A percentile compares a stretch with the other conserved stretches of the same genome.
phyloP scores from a whole-genome alignment of 2,888 invertebrate species.

The Folsomia manolachei region DNA sequence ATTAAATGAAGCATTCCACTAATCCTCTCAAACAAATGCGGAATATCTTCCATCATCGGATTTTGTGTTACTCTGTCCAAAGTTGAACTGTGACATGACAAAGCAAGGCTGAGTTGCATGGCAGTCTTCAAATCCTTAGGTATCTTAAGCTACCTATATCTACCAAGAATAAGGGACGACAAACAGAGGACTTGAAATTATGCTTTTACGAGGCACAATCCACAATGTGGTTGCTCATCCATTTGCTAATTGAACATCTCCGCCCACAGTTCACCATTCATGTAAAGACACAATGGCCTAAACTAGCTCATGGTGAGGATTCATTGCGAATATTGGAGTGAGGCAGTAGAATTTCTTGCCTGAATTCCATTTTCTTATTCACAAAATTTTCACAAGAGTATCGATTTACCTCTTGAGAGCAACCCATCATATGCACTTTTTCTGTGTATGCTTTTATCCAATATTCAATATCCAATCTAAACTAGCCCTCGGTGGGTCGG shows the following conservation, averaged over 20 bases:
- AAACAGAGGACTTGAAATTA: slow-evolving; percentile 2
- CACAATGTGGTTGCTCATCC: slow-evolving; percentile 39
- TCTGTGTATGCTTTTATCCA: too few relatives aligned
- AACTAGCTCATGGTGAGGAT: background rate
- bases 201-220: slow-evolving; percentile 1
- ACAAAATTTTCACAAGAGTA: background rate
- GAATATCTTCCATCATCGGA: too few relatives aligned
- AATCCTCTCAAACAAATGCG: too few relatives aligned
- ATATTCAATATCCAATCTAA: background rate
- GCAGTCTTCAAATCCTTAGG: too few relatives aligned
- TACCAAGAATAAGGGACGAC: too few relatives aligned
- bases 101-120: too few relatives aligned
- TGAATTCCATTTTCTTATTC: background rate
- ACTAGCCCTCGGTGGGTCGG: background rate
- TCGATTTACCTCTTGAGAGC: background rate
- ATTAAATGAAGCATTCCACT: too few relatives aligned
- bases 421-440: background rate
- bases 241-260: slow-evolving; percentile 28
- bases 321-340: background rate
- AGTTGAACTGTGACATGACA: too few relatives aligned
- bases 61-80: too few relatives aligned
- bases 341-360: background rate
- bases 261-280: background rate
- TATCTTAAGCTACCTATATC: too few relatives aligned
- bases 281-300: background rate